phyloP scores from a whole-genome alignment of 2,888 invertebrate species.

The Ethmia dodecea region DNA sequence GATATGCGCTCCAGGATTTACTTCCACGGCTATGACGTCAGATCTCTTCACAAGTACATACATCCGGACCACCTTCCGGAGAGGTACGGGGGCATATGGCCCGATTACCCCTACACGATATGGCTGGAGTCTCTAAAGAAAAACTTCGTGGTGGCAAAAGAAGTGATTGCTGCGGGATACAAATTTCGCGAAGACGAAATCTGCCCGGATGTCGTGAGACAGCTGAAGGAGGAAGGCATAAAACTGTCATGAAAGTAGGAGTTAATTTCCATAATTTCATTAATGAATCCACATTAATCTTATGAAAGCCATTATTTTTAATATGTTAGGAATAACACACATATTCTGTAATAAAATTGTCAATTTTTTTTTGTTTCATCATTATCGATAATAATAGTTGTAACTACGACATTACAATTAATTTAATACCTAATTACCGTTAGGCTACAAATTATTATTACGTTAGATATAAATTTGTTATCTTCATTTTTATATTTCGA shows the following conservation, averaged over 20 bases:
- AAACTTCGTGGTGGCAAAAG: constrained; percentile 77
- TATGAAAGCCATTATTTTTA: too few species aligned
- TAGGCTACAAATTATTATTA: too few species aligned
- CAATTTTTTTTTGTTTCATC: too few species aligned
- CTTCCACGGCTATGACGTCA: constrained; percentile 85
- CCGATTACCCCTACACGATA: constrained; percentile 84
- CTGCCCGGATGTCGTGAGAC: constrained; percentile 47
- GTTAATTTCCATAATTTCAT: too few species aligned
- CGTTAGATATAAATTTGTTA: too few species aligned
- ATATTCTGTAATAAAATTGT: too few species aligned
- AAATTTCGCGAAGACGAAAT: constrained; percentile 67
- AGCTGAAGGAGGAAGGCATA: constrained; percentile 52
- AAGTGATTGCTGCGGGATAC: constrained; percentile 81
- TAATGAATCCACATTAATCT: too few species aligned
- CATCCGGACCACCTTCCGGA: constrained; percentile 83
- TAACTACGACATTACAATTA: too few species aligned
- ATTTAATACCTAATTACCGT: too few species aligned
- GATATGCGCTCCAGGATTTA: constrained; percentile 81
- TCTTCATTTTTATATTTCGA: too few species aligned
- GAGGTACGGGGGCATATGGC: constrained; percentile 82
- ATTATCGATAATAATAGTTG: too few species aligned
- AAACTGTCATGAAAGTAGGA: constrained; percentile 32
- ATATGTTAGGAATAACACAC: too few species aligned
- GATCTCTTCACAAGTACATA: constrained; percentile 85
- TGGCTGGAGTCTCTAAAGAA: constrained; percentile 82